These are phyloP conservation scores for Ammodytes marinus DNA, from an alignment of 2,113 vertebrate species.

Conservation along the genomic window DNA sequence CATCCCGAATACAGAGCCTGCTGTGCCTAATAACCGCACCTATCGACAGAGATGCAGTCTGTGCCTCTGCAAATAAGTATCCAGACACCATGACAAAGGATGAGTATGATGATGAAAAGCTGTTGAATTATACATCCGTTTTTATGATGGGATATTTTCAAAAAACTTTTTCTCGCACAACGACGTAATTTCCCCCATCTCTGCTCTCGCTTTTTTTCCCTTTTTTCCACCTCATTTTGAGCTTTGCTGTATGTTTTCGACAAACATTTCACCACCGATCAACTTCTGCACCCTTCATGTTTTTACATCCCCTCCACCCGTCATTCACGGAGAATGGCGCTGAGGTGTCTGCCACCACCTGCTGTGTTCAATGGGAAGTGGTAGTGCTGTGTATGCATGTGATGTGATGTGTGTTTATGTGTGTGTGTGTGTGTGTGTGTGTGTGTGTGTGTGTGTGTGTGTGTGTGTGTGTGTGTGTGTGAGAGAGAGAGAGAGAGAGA, in stretches of 20 bases:
- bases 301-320: conserved; percentile 70
- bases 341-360: conserved; percentile 70
- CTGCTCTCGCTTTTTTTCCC: conserved; percentile 31
- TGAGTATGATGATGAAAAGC: conserved; percentile 64
- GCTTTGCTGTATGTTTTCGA: conserved; percentile 50
- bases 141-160: conserved; percentile 70
- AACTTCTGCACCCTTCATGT: conserved; percentile 62
- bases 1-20: conserved; percentile 59
- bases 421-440: conserved; percentile 1
- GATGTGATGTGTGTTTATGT: conserved; percentile 34
- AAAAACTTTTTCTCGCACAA: conserved; percentile 13
- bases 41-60: conserved; percentile 51
- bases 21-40: conserved; percentile 67
- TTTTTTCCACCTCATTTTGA: conserved; percentile 54
- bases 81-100: conserved; percentile 64
- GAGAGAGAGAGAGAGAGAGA: too few relatives aligned
- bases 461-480: background rate
- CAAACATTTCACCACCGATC: conserved; percentile 69
- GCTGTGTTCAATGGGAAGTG: conserved; percentile 69
- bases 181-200: conserved; percentile 48
- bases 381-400: conserved; percentile 34
- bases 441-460: background rate
- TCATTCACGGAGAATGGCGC: conserved; percentile 59
- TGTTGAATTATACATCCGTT: conserved; percentile 73
- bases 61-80: conserved; percentile 55